Base-by-base conservation (phyloP, 2,113 vertebrate genomes). In the Solenodon paradoxus region DNA sequence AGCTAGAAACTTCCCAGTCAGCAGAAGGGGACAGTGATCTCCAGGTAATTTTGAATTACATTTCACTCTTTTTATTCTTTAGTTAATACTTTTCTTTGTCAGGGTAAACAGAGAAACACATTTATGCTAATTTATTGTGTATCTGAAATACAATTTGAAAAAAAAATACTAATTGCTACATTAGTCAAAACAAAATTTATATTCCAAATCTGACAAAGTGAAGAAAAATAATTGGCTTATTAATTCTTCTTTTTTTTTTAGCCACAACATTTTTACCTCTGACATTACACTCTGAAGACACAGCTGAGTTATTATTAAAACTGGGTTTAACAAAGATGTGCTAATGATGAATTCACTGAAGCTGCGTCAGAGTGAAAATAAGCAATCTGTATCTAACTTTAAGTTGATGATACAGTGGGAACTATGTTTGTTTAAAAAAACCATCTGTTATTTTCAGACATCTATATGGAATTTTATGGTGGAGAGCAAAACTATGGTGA, bases 201-300 rank as follows among this genome's bases (percentile, higher is more conserved):
- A n/a, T 92, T 63, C 96, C 69, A 97, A 94, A 95, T 96, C 66
- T 98, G 84, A 94, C 86, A 97, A 95, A 92, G 53, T 82, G 92
- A 94, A 95, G 59, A 96, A 95, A 97, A 97, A 90, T 47, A 97
- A 96, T 97, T 93, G 82, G 19, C 71, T 96, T 97, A 88, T 86
- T 97, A 97, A 93, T 97, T 35, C 19, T 96, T 98, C 96, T 94
- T 84, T 98, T 97, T 94, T 84, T 77, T 90, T 68, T 80, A 95
- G 51, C 8, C 9, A 80, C 9, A 90, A 42, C 59, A 19, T 95
- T 97, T 91, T 97, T 95, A 45, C 71, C 95, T 92, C 12, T 82
- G 80, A 88, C 83, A 47, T 88, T 95, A 92, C 12, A 91, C 30
- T 81, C 80, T 95, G 92, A 95, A 90, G 95, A 90, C 35, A 79